These are phyloP conservation scores for Myotis brandtii DNA, from an alignment of 2,113 vertebrate genomes.

Conservation along the genomic window DNA sequence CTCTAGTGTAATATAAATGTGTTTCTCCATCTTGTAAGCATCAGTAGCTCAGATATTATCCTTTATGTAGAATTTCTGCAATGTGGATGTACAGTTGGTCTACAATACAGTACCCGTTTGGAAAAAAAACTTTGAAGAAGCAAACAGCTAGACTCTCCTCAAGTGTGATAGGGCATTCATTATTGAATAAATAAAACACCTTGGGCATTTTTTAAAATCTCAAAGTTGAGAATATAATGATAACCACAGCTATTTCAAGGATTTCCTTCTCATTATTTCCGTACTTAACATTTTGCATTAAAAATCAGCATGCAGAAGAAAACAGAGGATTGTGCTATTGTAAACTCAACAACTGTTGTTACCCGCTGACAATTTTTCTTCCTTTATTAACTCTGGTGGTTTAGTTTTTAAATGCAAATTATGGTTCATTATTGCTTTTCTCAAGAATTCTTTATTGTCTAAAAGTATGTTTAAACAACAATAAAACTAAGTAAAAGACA, in stretches of 20 bases:
- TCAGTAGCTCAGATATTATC: background rate
- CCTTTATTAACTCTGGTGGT: background rate
- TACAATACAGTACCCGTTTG: background rate
- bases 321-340: background rate
- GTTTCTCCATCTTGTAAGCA: background rate
- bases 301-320: background rate
- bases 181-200: slow-evolving; percentile 10
- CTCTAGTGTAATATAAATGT: background rate
- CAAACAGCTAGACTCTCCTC: background rate
- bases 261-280: slow-evolving; percentile 49
- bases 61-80: background rate
- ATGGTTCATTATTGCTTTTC: background rate
- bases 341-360: background rate
- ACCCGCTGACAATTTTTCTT: background rate
- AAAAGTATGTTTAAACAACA: slow-evolving; percentile 37
- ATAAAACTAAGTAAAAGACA: slow-evolving; percentile 44
- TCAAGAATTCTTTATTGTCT: slow-evolving; percentile 22
- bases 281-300: background rate
- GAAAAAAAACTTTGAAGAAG: background rate
- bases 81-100: background rate
- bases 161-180: background rate
- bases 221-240: background rate
- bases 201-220: background rate
- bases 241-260: background rate
- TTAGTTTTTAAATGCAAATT: slow-evolving; percentile 40